Conservation (phyloP, 1,140 invertebrate species). For the Babylonia areolata region DNA sequence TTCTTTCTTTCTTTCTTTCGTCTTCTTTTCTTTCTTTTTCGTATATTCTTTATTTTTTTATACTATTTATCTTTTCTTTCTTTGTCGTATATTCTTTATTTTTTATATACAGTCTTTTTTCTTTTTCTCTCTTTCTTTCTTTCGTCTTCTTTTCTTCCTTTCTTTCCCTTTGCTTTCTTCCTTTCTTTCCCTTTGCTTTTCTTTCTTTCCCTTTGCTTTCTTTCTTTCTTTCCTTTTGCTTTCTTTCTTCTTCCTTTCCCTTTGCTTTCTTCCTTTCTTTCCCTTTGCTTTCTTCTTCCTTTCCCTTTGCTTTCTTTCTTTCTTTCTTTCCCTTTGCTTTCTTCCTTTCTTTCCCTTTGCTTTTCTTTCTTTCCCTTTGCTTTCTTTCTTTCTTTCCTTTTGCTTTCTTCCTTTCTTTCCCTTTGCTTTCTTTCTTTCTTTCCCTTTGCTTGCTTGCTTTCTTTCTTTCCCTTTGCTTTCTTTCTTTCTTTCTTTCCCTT, state of each 20-base stretch:
- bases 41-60: too few species aligned
- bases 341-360: neutral
- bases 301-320: neutral
- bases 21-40: too few species aligned
- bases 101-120: too few species aligned
- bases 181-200: neutral
- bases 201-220: neutral
- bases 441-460: neutral
- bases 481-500: neutral
- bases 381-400: constrained; percentile 10
- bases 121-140: too few species aligned
- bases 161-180: too few species aligned
- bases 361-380: neutral
- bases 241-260: too few species aligned
- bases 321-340: neutral
- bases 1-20: too few species aligned
- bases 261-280: too few species aligned
- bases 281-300: neutral
- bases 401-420: neutral
- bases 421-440: neutral
- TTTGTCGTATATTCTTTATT: too few species aligned
- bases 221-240: neutral
- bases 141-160: too few species aligned
- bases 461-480: neutral
- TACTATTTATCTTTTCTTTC: too few species aligned